A percentile compares a stretch with the other conserved stretches of the same genome.
These are phyloP conservation scores for Ooceraea biroi DNA, from an alignment of 1,140 invertebrate genomes.

Conservation along the genomic window DNA sequence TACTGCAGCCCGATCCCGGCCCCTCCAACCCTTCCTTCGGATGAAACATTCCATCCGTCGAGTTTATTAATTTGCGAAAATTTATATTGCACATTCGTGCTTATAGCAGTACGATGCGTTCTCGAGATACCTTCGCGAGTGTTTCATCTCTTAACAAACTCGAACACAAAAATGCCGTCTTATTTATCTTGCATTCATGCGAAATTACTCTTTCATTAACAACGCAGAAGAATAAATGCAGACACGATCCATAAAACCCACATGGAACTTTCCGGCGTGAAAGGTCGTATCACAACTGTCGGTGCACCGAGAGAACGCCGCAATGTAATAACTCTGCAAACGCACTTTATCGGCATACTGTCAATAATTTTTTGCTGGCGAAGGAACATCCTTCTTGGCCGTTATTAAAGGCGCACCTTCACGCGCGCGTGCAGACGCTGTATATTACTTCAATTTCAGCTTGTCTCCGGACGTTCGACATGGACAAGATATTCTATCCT, in stretches of 20 bases:
- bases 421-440: constrained; percentile 19
- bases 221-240: background rate
- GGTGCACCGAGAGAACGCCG: constrained; percentile 14
- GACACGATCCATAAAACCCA: background rate
- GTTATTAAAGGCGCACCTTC: constrained; percentile 52
- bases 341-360: constrained; percentile 70
- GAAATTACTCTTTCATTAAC: background rate
- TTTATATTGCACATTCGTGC: background rate
- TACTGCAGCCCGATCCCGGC: background rate
- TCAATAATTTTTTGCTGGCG: constrained; percentile 66
- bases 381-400: constrained; percentile 37
- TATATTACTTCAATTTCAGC: constrained; percentile 64
- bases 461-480: constrained; percentile 64
- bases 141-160: background rate
- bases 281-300: constrained; percentile 26
- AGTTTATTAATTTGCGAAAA: constrained; percentile 16
- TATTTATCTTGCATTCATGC: background rate
- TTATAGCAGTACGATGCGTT: background rate
- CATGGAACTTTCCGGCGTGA: background rate
- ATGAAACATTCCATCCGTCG: constrained; percentile 7
- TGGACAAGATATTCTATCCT: constrained; percentile 47
- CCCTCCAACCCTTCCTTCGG: background rate
- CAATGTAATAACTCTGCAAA: constrained; percentile 60
- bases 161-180: background rate
- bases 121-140: background rate